Evolutionary conservation across 2,113 vertebrate species (phyloP), one percentile per base, ranked within the genome.

Genomic region (Columba janthina): DNA sequence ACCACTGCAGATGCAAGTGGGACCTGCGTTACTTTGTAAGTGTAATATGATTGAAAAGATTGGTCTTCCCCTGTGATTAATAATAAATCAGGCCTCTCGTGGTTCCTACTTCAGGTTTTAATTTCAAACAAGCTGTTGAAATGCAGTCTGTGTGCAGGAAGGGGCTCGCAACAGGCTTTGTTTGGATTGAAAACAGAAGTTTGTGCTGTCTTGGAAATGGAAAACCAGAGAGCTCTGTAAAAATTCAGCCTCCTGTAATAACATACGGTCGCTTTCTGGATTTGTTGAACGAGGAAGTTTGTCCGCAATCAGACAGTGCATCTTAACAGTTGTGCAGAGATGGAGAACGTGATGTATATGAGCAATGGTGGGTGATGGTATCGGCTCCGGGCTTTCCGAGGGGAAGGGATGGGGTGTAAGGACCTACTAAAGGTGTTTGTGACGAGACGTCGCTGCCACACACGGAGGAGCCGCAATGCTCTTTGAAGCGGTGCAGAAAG

Each of bases 401-500:
- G 3, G 44, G 44, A 19, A 46, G 44, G 17, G 42, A 7, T 44
- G 42, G 42, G 15, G 6, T 17, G 16, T 1, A 4, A 38, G 15
- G 51, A 12, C 29, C 24, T 48, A 5, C 2, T 7, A 10, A 44
- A 34, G 0, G 1, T 4, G 40, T 2, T 4, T 40, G 29, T n/a
- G 8, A 0, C 5, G 29, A 20, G 34, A 38, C 0, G 1, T 40
- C 13, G 14, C 5, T n/a, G 53, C 36, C 36, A 8, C 58, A 1
- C 3, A 5, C 57, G 2, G 6, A 69, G 54, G 44, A 26, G 25
- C 19, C 24, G 7, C 4, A 0, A 1, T 0, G 3, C 2, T 1
- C 29, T 10, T 22, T 24, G 0, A 19, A 32, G 22, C 18, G 38
- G 12, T 20, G 36, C 20, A 14, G 64, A 4, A 32, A 28, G 1